Conservation (phyloP, 1,140 invertebrate species). For the Bombus difficillimus region DNA sequence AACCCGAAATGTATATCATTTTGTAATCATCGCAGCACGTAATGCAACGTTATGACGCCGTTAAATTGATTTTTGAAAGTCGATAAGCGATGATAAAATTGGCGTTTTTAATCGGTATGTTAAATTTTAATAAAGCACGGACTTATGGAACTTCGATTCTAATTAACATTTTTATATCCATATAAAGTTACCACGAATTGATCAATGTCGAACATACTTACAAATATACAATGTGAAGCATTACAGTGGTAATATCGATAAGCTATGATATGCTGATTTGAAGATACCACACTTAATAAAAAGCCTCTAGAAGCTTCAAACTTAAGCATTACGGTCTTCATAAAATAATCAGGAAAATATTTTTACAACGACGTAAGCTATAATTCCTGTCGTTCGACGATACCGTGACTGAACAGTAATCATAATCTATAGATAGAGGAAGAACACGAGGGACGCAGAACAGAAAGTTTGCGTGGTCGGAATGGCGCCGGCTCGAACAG, state of each 20-base stretch:
- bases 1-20: too few species aligned
- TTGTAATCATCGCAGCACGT: too few species aligned
- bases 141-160: too few species aligned
- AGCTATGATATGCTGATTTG: not conserved
- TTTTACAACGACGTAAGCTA: not conserved
- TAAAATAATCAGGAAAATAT: not conserved
- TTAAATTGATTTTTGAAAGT: not conserved
- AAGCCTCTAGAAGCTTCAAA: not conserved
- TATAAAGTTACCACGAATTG: too few species aligned
- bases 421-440: constrained; percentile 5
- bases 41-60: too few species aligned
- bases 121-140: too few species aligned
- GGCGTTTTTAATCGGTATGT: too few species aligned
- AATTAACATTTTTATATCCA: too few species aligned
- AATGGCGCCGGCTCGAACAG: constrained; percentile 15
- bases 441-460: not conserved
- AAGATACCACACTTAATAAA: not conserved
- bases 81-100: too few species aligned
- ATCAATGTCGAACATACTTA: too few species aligned
- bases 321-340: not conserved
- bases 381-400: not conserved
- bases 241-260: too few species aligned
- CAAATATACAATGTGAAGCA: too few species aligned
- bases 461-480: constrained; percentile 18
- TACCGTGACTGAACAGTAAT: not conserved